Percentiles rank a stretch among this genome's conserved stretches.
Evolutionary conservation across 2,113 vertebrate genomes (phyloP).

Genomic region (Cinclus cinclus): DNA sequence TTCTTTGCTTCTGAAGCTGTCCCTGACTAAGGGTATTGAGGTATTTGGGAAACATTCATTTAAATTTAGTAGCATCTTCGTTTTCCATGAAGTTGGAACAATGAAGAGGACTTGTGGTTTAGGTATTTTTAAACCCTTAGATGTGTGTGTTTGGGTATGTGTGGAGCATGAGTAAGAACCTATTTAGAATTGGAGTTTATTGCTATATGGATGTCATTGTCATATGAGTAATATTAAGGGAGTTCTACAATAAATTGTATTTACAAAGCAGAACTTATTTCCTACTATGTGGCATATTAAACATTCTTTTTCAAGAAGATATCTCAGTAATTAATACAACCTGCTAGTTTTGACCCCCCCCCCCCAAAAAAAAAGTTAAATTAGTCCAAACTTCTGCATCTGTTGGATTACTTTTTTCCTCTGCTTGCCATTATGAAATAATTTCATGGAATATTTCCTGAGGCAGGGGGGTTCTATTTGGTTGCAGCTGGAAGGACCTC

Average conservation of each 20-base stretch:
- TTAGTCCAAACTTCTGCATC: not conserved
- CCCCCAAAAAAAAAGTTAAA: not conserved
- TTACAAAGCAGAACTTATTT: not conserved
- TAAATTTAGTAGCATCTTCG: not conserved
- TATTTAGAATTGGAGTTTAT: not conserved
- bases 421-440: not conserved
- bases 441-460: not conserved
- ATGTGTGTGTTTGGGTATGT: not conserved
- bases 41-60: not conserved
- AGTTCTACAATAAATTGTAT: not conserved
- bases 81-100: not conserved
- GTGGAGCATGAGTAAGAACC: not conserved
- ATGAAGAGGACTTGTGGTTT: not conserved
- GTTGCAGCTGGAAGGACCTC: conserved; percentile 53
- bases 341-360: not conserved
- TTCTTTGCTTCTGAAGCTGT: not conserved
- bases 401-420: not conserved
- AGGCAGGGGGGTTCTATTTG: not conserved
- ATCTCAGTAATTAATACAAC: not conserved
- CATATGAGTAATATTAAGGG: not conserved
- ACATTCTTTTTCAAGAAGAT: not conserved
- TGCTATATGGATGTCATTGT: not conserved
- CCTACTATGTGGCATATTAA: not conserved
- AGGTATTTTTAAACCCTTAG: not conserved
- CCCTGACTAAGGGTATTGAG: not conserved